Percentiles rank a stretch among this genome's conserved stretches.
Evolutionary conservation across 2,113 vertebrate genomes (phyloP).

Genomic region (Hemibagrus wyckioides): DNA sequence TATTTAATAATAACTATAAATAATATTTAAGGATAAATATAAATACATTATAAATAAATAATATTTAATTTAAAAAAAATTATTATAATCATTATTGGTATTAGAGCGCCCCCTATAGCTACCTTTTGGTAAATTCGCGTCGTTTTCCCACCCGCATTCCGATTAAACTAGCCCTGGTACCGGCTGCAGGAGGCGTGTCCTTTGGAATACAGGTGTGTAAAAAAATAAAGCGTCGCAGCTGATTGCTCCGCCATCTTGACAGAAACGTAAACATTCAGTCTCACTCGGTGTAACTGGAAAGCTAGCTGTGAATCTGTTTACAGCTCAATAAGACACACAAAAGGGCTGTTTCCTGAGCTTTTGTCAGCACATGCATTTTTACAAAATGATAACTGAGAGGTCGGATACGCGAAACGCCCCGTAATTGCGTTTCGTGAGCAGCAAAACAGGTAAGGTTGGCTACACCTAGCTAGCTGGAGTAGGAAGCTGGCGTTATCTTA

Average conservation of each 20-base stretch:
- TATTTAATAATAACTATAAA: background rate
- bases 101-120: background rate
- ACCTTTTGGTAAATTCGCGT: too few relatives aligned
- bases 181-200: background rate
- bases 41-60: too few relatives aligned
- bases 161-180: background rate
- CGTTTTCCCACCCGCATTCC: conserved; percentile 4
- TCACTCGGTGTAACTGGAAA: background rate
- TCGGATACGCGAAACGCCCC: background rate
- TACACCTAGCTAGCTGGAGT: background rate
- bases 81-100: background rate
- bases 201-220: background rate
- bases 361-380: background rate
- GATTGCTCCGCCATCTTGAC: conserved; percentile 77
- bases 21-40: background rate
- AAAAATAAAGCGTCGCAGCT: conserved; percentile 62
- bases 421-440: conserved; percentile 6
- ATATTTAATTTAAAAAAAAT: too few relatives aligned
- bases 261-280: conserved; percentile 70
- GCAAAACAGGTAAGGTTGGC: background rate
- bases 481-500: background rate
- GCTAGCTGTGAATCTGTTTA: background rate
- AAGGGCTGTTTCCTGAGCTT: background rate
- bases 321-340: background rate
- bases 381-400: background rate